Evolutionary conservation across 2,888 invertebrate species (phyloP).

Genomic region (Crematogaster levior): DNA sequence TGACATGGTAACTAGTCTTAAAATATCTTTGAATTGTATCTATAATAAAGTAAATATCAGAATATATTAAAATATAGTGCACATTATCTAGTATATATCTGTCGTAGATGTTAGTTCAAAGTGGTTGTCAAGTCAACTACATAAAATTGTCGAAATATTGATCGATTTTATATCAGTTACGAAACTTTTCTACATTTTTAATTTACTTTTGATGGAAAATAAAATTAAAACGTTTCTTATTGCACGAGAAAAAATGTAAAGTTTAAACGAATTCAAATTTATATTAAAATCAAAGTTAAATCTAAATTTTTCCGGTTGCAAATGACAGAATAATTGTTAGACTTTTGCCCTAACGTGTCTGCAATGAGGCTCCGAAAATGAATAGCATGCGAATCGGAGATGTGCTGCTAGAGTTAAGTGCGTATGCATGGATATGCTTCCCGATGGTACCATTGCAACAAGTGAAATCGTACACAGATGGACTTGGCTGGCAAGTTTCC

Average conservation of each 20-base stretch:
- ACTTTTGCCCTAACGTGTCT: not conserved
- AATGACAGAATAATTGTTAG: constrained; percentile 18
- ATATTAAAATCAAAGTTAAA: constrained; percentile 9
- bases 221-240: not conserved
- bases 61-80: not conserved
- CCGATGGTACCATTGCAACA: constrained; percentile 68
- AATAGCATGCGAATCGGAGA: constrained; percentile 57
- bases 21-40: not conserved
- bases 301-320: not conserved
- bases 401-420: constrained; percentile 39
- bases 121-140: not conserved
- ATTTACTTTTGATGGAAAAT: not conserved
- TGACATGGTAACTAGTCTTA: not conserved
- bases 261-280: not conserved
- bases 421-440: constrained; percentile 42
- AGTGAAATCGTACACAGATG: constrained; percentile 73
- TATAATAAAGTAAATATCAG: not conserved
- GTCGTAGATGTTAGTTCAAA: not conserved
- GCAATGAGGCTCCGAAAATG: constrained; percentile 18
- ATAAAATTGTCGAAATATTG: constrained; percentile 5
- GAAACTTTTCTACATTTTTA: not conserved
- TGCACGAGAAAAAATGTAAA: not conserved
- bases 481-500: constrained; percentile 76
- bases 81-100: not conserved
- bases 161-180: not conserved